Percentiles rank a stretch among this genome's conserved stretches.
Conservation (phyloP, 2,888 invertebrate species). For the Seira musarum region DNA sequence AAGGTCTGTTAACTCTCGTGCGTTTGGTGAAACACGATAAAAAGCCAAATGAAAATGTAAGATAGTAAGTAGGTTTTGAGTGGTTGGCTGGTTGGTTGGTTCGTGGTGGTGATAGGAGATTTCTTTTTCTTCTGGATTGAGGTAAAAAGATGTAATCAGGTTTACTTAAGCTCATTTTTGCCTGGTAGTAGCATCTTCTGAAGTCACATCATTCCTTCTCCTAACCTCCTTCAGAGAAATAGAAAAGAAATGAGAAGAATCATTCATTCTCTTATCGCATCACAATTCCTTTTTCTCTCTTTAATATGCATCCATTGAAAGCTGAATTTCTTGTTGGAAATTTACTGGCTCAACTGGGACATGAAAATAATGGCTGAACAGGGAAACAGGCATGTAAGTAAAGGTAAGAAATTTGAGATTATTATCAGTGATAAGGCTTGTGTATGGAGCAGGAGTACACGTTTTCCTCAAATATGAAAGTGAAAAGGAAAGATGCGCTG, state of each 20-base stretch:
- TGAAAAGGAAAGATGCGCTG: not conserved
- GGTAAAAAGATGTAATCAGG: slow-evolving; percentile 5
- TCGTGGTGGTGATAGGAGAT: not conserved
- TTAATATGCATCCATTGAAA: slow-evolving; percentile 39
- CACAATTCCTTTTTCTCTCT: slow-evolving; percentile 23
- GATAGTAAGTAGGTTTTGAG: too few relatives aligned
- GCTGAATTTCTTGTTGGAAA: slow-evolving; percentile 4
- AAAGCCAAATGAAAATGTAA: not conserved
- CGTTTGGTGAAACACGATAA: slow-evolving; percentile 21
- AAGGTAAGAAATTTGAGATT: slow-evolving; percentile 28
- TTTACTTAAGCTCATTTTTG: slow-evolving; percentile 7
- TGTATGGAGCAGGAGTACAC: not conserved
- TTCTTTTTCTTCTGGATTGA: not conserved
- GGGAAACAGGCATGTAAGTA: not conserved
- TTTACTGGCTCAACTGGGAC: not conserved
- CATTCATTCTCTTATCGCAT: slow-evolving; percentile 37
- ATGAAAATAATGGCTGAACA: slow-evolving; percentile 1
- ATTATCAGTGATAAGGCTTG: slow-evolving; percentile 48
- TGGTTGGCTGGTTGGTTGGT: not conserved
- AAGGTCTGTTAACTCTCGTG: slow-evolving; percentile 23
- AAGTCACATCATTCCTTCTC: slow-evolving; percentile 29
- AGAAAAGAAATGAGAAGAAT: slow-evolving; percentile 45
- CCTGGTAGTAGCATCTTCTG: not conserved
- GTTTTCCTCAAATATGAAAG: not conserved
- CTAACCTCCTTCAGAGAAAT: slow-evolving; percentile 22